Base-by-base conservation (phyloP, 64 coral and sea anemone genomes). In the Orbicella faveolata region DNA sequence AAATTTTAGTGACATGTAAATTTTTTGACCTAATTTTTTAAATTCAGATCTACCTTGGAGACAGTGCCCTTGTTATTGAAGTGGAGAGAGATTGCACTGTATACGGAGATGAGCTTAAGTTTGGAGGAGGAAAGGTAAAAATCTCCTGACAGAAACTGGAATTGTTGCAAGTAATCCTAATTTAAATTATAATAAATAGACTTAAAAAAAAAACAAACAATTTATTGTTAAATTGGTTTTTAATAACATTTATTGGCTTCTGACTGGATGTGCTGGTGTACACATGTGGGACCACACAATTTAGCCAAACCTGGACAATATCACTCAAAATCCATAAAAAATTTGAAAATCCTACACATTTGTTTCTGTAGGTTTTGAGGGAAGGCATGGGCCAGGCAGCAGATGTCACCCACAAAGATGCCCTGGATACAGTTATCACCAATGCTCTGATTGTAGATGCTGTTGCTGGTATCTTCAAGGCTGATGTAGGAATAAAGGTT, bases 401-500 rank as follows among this genome's bases (percentile, higher is more conserved):
- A 55, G 69, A 87, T 78, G 88, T 90, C 2, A 79, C 82, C 55
- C 87, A 65, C 66, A 20, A 76, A 1, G 65, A 69, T 74, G 82
- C 89, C 2, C 72, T 94, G 82, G 93, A 94, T 59, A 94, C 93
- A 48, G 93, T 94, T 30, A 94, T 94, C 63, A 94, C 93, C 2
- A 94, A 94, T 75, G 93, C 93, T 2, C 93, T 94, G 11, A 87
- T 94, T 66, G 81, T 94, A 16, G 93, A 94, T 90, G 93, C 93
- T 34, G 89, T 94, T 41, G 77, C 93, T 26, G 93, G 93, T 17
- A 87, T 94, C 25, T 37, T 94, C n/a, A 94, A 94, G 36, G 93
- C 93, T 75, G 89, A 94, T 87, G 93, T 94, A 21, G 93, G 93
- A 87, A 90, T 94, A 20, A 94, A 94, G 93, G 93, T 94, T 21